Conservation (phyloP, 1,140 invertebrate genomes). For the Drosophila burlai region DNA sequence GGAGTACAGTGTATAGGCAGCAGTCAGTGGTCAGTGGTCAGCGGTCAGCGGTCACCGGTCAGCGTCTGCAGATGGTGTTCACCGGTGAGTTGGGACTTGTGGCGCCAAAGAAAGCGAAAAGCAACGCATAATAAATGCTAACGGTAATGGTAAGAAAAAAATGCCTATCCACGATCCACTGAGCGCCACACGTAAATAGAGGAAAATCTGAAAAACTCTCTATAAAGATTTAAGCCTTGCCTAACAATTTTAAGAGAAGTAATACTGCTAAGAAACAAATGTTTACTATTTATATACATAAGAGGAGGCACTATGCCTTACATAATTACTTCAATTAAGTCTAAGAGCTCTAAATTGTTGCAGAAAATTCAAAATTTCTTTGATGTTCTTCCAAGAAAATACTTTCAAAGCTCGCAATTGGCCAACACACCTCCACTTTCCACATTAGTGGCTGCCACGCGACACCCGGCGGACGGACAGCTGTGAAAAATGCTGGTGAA, state of each 20-base stretch:
- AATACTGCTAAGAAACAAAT: not conserved
- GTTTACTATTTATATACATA: no score
- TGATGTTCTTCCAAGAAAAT: slow-evolving; percentile 4
- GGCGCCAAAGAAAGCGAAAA: slow-evolving; percentile 62
- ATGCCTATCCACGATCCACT: slow-evolving; percentile 43
- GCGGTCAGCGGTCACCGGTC: slow-evolving; percentile 30
- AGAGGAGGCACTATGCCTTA: no score
- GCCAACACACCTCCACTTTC: slow-evolving; percentile 7
- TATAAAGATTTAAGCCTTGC: not conserved
- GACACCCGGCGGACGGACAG: slow-evolving; percentile 22
- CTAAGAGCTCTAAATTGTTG: not conserved
- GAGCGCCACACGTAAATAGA: slow-evolving; percentile 9
- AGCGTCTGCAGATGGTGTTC: slow-evolving; percentile 18
- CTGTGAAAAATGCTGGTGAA: slow-evolving; percentile 36
- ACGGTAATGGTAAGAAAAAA: slow-evolving; percentile 55
- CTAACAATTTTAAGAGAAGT: not conserved
- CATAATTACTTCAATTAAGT: no score
- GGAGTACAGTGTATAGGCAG: slow-evolving; percentile 14
- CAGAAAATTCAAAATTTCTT: not conserved
- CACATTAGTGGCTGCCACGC: slow-evolving; percentile 49
- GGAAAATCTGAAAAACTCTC: not conserved
- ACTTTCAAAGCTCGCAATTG: not conserved
- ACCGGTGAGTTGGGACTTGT: slow-evolving; percentile 15
- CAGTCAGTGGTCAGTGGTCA: slow-evolving; percentile 29
- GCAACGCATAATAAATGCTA: slow-evolving; percentile 48